Conservation (phyloP, 2,888 invertebrate genomes). For the Calephelis perditalis region DNA sequence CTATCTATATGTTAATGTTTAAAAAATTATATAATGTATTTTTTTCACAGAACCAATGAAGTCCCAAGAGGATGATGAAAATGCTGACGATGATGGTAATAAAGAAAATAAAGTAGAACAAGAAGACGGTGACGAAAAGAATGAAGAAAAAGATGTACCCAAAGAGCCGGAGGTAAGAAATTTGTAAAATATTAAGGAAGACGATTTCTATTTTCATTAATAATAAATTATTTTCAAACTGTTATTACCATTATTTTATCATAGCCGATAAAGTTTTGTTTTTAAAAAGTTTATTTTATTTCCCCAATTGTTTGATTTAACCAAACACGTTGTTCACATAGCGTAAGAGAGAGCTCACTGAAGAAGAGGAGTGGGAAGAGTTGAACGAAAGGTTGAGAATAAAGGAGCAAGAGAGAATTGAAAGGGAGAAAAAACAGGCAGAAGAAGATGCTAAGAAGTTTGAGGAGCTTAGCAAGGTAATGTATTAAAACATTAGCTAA, state of each 20-base stretch:
- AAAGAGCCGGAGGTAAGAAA: constrained; percentile 13
- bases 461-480: constrained; percentile 54
- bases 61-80: constrained; percentile 29
- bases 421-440: constrained; percentile 49
- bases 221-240: too few species aligned
- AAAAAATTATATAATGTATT: too few species aligned
- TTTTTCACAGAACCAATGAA: constrained; percentile 11
- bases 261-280: too few species aligned
- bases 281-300: too few species aligned
- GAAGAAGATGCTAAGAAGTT: constrained; percentile 58
- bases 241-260: too few species aligned
- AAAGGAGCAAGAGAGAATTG: constrained; percentile 50
- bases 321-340: constrained; percentile 9
- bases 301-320: not conserved
- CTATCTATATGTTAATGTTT: too few species aligned
- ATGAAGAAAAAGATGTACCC: constrained; percentile 22
- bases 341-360: constrained; percentile 40
- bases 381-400: constrained; percentile 52
- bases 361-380: constrained; percentile 60
- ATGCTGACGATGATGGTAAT: constrained; percentile 31
- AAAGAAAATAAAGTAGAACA: constrained; percentile 30
- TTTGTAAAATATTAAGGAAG: too few species aligned
- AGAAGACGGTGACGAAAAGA: constrained; percentile 18
- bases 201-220: too few species aligned
- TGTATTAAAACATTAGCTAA: constrained; percentile 18